Evolutionary conservation across 2,888 invertebrate species (phyloP), one percentile per base, ranked within the genome.

Genomic region (Agonum fuliginosum): DNA sequence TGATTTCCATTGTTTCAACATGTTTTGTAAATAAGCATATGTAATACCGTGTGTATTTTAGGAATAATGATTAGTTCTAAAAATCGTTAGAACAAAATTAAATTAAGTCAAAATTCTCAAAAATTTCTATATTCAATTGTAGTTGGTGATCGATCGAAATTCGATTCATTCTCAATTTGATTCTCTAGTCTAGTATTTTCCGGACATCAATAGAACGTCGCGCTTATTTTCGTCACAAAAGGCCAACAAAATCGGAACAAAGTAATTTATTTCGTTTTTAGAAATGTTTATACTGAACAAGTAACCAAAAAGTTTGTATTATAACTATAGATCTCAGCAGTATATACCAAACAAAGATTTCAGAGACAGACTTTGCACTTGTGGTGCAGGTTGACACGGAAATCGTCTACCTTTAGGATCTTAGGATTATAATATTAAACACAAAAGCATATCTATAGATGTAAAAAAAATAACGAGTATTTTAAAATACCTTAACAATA

Each of bases 321-420:
- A 78, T 78, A 71, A 72, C 75, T 54, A 70, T 78, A 79, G 79
- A 79, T 79, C 79, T 79, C 79, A 79, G 70, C 67, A 78, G 51
- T 77, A 72, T 78, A 79, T 79, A 77, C 73, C 70, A 79, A 79
- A 79, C 77, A 78, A 78, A 75, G 65, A 75, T 75, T 75, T 75
- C 67, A 65, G 37, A 43, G 30, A 70, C 24, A 37, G 24, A 73
- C 73, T 73, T 73, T 27, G 67, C 67, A 75, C 24, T n/a, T 22
- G 20, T 48, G 75, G 37, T 51, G 62, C 43, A 67, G 46, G 46
- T 67, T 75, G 48, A 41, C 54, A 37, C 46, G 67, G 67, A 75
- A 75, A 75, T 75, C 75, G 75, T 51, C 75, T 75, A 75, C 48
- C 75, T 75, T 75, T 75, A 75, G 75, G 67, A 75, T 67, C 65